Conservation (phyloP, 2,113 vertebrate genomes). For the Gnathonemus longibarbis region DNA sequence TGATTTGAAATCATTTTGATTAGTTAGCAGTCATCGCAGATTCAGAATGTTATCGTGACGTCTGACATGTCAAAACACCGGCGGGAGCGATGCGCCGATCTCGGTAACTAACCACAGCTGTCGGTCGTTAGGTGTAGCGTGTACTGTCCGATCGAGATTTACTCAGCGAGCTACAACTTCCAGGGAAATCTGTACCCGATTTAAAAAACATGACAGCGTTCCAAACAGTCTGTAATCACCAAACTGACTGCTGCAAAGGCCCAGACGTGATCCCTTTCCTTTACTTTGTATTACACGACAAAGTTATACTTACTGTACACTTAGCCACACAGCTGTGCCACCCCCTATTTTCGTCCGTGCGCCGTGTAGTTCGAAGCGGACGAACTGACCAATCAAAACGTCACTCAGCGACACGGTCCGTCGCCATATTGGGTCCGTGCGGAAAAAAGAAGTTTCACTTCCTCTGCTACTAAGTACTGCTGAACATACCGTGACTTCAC, state of each 20-base stretch:
- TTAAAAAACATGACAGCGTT: not conserved
- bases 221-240: not conserved
- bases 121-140: not conserved
- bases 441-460: slow-evolving; percentile 18
- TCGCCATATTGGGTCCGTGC: slow-evolving; percentile 18
- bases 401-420: not conserved
- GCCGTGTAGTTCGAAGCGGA: slow-evolving; percentile 49
- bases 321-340: not conserved
- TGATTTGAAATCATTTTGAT: not conserved
- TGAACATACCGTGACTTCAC: not conserved
- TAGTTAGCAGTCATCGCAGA: not conserved
- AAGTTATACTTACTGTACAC: not conserved
- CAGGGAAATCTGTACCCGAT: not conserved
- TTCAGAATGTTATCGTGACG: not conserved
- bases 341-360: slow-evolving; percentile 29
- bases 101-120: not conserved
- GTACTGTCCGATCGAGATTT: not conserved
- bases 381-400: slow-evolving; percentile 44
- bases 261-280: not conserved
- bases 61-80: not conserved
- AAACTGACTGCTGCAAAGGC: not conserved
- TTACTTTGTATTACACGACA: not conserved
- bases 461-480: not conserved
- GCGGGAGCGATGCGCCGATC: not conserved
- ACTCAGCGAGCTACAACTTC: not conserved